These are phyloP conservation scores for Molothrus ater DNA, from an alignment of 2,797 vertebrate genomes.

Conservation along the genomic window DNA sequence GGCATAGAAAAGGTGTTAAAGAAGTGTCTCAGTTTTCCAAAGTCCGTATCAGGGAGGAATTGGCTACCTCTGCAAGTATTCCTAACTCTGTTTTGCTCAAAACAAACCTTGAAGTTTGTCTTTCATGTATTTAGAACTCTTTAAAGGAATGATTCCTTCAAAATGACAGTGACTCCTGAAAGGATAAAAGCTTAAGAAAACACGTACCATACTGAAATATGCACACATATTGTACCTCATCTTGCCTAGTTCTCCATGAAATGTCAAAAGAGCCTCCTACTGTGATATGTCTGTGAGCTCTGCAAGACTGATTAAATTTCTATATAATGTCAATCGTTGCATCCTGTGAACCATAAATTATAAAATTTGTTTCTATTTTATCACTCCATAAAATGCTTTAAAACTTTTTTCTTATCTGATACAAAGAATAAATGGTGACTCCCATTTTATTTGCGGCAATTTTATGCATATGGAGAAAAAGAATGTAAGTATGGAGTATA, in stretches of 20 bases:
- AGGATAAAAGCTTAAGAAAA: conserved; percentile 65
- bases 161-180: conserved; percentile 48
- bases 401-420: conserved; percentile 45
- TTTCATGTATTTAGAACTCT: conserved; percentile 8
- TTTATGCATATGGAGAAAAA: conserved; percentile 8
- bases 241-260: conserved; percentile 78
- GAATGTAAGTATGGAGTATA: neutral
- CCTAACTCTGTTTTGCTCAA: neutral
- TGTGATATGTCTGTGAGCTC: conserved; percentile 73
- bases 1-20: neutral
- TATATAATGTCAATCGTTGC: conserved; percentile 74
- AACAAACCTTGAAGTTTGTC: neutral
- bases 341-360: conserved; percentile 79
- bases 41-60: neutral
- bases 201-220: conserved; percentile 64
- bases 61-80: neutral
- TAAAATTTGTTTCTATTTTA: conserved; percentile 74
- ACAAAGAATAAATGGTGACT: conserved; percentile 27
- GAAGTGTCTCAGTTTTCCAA: neutral
- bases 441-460: conserved; percentile 57
- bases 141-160: conserved; percentile 38
- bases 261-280: conserved; percentile 79
- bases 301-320: conserved; percentile 80
- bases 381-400: conserved; percentile 69
- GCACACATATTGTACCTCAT: conserved; percentile 66